Percentiles rank a stretch among this genome's conserved stretches.
Evolutionary conservation across 2,888 invertebrate species (phyloP).

Genomic region (Panzeria rudis): DNA sequence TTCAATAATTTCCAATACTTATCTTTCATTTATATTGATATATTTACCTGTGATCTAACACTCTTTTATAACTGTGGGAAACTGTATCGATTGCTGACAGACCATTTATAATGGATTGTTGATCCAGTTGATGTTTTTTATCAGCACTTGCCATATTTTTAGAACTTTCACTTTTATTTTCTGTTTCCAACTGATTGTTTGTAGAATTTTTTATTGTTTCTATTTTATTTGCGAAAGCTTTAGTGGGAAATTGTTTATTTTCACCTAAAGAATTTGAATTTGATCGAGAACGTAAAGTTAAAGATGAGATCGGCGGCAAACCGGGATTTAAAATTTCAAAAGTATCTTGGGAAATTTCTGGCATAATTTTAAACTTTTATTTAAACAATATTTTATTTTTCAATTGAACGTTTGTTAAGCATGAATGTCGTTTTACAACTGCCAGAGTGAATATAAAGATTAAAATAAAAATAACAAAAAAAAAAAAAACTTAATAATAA

Average conservation of each 20-base stretch:
- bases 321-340: conserved; percentile 86
- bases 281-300: conserved; percentile 86
- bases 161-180: conserved; percentile 72
- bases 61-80: conserved; percentile 80
- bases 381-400: neutral
- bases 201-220: conserved; percentile 17
- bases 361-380: conserved; percentile 83
- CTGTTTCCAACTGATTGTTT: neutral
- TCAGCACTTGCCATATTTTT: conserved; percentile 74
- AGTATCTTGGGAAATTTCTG: conserved; percentile 84
- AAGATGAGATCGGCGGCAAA: conserved; percentile 84
- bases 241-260: conserved; percentile 32
- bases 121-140: conserved; percentile 79
- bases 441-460: conserved; percentile 30
- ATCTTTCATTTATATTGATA: neutral
- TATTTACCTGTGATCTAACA: conserved; percentile 82
- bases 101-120: conserved; percentile 78
- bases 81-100: conserved; percentile 71
- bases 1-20: neutral
- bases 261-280: conserved; percentile 85
- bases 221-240: conserved; percentile 16
- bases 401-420: conserved; percentile 48
- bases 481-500: conserved; percentile 36
- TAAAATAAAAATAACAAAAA: neutral
- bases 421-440: conserved; percentile 63